phyloP scores from a whole-genome alignment of 1,140 invertebrate genomes.

The Carposina sasakii region DNA sequence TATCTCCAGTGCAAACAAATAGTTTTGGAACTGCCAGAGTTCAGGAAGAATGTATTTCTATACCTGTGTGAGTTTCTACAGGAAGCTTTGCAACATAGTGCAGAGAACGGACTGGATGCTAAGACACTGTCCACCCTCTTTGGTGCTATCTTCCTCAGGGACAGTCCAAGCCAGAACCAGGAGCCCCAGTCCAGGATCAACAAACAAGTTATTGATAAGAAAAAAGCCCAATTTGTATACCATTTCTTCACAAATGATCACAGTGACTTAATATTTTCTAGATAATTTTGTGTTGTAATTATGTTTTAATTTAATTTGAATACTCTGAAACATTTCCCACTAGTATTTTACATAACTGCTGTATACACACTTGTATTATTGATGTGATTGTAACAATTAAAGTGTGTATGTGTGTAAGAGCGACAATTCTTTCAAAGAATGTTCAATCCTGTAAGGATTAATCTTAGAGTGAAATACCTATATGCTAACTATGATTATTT shows the following conservation, averaged over 20 bases:
- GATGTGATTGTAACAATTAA: too few species aligned
- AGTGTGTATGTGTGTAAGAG: too few species aligned
- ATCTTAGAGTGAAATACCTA: too few species aligned
- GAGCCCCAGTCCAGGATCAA: constrained; percentile 73
- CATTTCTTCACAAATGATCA: constrained; percentile 91
- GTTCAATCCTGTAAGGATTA: too few species aligned
- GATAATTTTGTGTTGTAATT: too few species aligned
- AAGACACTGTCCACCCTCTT: constrained; percentile 89
- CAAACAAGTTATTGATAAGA: constrained; percentile 81
- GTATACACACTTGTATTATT: too few species aligned
- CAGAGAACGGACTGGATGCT: constrained; percentile 86
- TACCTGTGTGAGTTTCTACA: constrained; percentile 93
- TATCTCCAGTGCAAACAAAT: constrained; percentile 90
- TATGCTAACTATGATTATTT: too few species aligned
- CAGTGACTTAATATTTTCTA: constrained; percentile 76
- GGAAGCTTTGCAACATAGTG: constrained; percentile 86
- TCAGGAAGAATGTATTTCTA: constrained; percentile 89
- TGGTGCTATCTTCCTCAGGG: constrained; percentile 85
- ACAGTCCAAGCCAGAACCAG: constrained; percentile 76
- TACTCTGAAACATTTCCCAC: too few species aligned
- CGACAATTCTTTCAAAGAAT: too few species aligned
- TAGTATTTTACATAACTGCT: too few species aligned
- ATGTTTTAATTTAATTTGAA: too few species aligned
- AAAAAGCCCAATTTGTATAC: constrained; percentile 89
- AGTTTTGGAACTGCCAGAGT: constrained; percentile 85